Base-by-base conservation (phyloP, 2,888 invertebrate species). In the Tridacna gigas region DNA sequence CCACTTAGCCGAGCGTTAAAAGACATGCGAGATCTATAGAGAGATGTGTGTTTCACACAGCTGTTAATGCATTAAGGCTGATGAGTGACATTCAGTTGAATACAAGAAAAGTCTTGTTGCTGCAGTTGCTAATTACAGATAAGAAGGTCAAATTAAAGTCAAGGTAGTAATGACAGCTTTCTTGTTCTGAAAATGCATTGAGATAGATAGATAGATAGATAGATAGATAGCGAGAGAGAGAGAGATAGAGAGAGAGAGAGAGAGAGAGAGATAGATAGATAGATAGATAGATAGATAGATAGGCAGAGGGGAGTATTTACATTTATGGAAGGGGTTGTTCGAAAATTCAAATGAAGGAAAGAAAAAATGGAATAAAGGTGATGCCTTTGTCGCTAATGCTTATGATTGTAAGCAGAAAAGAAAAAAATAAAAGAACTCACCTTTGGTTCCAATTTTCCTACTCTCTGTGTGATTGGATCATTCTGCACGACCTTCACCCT, bases 381-480 rank as follows among this genome's bases (percentile, higher is more conserved):
- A 56, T 56, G 56, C 56, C 9, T 5, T 5, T 5, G 56, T 3
- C 20, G 56, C 3, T 20, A 56, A 56, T 56, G 11, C 15, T 56
- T 56, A 9, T 15, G 20, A 26, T 3, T 25, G 13, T 26, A 1
- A 63, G 60, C 60, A 60, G 9, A 56, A 20, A 15, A n/a, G n/a
- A n/a, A n/a, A n/a, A n/a, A n/a, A n/a, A n/a, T n/a, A n/a, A n/a
- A n/a, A 11, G 9, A 67, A 88, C 92, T 89, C 84, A 94, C 94
- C 93, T 92, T 89, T 22, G 95, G 95, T 74, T 93, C 91, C 18
- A 94, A 73, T 26, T 89, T 83, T n/a, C 95, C 95, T 20, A 94
- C 94, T 77, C 93, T 89, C 80, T 94, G 94, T 4, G 93, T 93
- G 80, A 94, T 93, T 13, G 95, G 94, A 81, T 95, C 95, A 79